These are phyloP conservation scores for Sphaerophoria taeniata DNA, from an alignment of 2,888 invertebrate genomes.

Conservation along the genomic window DNA sequence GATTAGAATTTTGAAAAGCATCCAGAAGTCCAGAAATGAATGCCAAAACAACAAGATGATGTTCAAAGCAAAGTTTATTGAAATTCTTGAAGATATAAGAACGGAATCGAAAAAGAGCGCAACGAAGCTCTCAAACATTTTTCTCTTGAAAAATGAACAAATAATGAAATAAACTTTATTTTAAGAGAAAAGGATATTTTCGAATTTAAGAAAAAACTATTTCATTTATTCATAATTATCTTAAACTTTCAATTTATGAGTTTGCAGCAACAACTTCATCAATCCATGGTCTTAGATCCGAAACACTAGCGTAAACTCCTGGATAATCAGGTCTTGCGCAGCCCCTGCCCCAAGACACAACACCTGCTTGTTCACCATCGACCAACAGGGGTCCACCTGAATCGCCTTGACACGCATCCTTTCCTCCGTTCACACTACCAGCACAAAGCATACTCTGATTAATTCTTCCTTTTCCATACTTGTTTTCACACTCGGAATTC, in stretches of 20 bases:
- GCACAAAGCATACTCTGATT: slow-evolving; percentile 79
- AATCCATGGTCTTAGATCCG: slow-evolving; percentile 45
- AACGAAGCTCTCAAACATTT: too few relatives aligned
- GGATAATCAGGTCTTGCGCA: slow-evolving; percentile 77
- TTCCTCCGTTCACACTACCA: slow-evolving; percentile 78
- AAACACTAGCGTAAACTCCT: slow-evolving; percentile 77
- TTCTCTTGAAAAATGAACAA: too few relatives aligned
- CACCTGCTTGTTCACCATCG: slow-evolving; percentile 75
- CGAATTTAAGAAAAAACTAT: too few relatives aligned
- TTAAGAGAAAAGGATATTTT: too few relatives aligned
- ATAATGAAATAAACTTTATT: too few relatives aligned
- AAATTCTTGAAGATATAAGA: too few relatives aligned
- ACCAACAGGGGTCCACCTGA: slow-evolving; percentile 79
- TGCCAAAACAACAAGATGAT: too few relatives aligned
- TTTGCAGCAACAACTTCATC: slow-evolving; percentile 16
- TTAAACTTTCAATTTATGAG: background rate
- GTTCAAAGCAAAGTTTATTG: too few relatives aligned
- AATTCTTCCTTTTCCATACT: slow-evolving; percentile 76
- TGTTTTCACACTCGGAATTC: slow-evolving; percentile 75
- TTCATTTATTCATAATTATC: too few relatives aligned
- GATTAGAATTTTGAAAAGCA: too few relatives aligned
- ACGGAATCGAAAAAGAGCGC: too few relatives aligned
- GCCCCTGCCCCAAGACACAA: slow-evolving; percentile 80
- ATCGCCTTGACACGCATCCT: slow-evolving; percentile 79
- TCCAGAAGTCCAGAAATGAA: too few relatives aligned